phyloP scores from a whole-genome alignment of 2,797 vertebrate genomes.

The Prunella strophiata region DNA sequence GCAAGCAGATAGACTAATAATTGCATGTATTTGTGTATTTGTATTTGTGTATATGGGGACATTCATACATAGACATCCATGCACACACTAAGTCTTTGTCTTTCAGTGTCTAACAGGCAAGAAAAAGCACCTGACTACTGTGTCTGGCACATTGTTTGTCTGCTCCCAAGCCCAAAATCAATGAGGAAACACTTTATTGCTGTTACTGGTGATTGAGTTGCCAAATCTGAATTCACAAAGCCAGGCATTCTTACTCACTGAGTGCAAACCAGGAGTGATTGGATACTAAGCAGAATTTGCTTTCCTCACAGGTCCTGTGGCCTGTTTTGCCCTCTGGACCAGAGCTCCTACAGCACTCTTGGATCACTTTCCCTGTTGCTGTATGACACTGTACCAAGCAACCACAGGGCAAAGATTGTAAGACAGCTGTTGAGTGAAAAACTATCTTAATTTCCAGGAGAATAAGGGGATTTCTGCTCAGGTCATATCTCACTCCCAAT shows the following conservation, averaged over 20 bases:
- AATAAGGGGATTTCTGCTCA: background rate
- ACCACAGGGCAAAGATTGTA: background rate
- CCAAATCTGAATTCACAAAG: background rate
- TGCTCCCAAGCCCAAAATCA: background rate
- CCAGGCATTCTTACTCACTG: background rate
- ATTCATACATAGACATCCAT: background rate
- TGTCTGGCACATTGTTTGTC: background rate
- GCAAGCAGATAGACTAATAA: background rate
- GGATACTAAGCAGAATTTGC: background rate
- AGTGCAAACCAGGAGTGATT: background rate
- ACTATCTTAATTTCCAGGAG: background rate
- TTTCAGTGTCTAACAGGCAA: background rate
- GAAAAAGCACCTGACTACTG: background rate
- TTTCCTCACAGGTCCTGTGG: background rate
- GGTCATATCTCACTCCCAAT: background rate
- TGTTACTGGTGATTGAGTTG: rapidly evolving
- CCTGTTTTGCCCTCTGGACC: background rate
- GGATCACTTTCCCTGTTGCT: background rate
- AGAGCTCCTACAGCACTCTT: background rate
- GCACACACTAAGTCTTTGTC: background rate
- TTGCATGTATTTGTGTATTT: background rate
- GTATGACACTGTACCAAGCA: background rate
- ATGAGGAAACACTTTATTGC: background rate
- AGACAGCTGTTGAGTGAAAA: background rate
- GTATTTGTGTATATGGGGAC: background rate